Evolutionary conservation across 2,888 invertebrate genomes (phyloP).

Genomic region (Epirrhoe alternata): DNA sequence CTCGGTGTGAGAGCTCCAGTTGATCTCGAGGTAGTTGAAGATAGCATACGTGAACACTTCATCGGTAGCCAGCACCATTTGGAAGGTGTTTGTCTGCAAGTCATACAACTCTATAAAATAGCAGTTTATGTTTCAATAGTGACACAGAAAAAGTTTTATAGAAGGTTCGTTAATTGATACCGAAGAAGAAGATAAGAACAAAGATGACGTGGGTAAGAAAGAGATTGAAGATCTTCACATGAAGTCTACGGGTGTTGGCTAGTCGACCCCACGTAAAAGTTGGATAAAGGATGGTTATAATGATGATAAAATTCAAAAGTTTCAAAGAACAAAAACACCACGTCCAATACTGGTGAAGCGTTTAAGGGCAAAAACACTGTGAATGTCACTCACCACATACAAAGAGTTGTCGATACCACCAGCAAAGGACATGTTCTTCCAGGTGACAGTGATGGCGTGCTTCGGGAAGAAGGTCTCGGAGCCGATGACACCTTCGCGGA

Average conservation of each 20-base stretch:
- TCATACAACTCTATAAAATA: background rate
- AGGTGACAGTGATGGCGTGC: constrained; percentile 95
- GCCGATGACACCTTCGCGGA: constrained; percentile 95
- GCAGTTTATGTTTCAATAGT: no score
- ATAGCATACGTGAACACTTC: constrained; percentile 97
- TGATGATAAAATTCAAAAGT: no score
- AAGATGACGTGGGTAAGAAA: no score
- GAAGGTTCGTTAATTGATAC: no score
- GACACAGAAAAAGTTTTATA: no score
- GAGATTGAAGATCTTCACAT: no score
- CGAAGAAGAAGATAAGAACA: no score
- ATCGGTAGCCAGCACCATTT: constrained; percentile 96
- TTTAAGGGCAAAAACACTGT: background rate
- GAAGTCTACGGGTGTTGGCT: no score
- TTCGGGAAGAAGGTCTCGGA: constrained; percentile 96
- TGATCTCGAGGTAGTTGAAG: constrained; percentile 96
- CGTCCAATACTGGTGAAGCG: no score
- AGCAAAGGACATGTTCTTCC: constrained; percentile 98
- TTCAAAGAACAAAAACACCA: background rate
- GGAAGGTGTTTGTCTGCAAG: constrained; percentile 96
- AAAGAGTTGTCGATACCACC: constrained; percentile 93
- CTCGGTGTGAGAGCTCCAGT: constrained; percentile 96
- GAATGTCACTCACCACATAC: constrained; percentile 83
- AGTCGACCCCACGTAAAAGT: no score
- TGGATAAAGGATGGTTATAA: no score